These are phyloP conservation scores for Drosophila oshimai DNA, from an alignment of 1,140 invertebrate species.

Conservation along the genomic window DNA sequence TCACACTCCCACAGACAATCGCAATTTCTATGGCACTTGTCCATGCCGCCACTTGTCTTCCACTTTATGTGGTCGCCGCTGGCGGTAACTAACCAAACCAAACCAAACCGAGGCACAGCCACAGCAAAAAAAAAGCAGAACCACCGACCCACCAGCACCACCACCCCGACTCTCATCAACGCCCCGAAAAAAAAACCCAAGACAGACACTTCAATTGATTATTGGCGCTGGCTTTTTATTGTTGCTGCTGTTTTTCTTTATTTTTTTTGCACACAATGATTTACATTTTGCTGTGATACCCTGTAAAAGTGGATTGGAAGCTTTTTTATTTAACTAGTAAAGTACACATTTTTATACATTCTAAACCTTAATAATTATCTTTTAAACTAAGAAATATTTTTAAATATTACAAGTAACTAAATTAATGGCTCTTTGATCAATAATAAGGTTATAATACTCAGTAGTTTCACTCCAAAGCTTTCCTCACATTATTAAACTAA, in stretches of 20 bases:
- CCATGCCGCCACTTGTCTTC: conserved; percentile 76
- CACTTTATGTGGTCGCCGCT: conserved; percentile 69
- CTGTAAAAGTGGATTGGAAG: background rate
- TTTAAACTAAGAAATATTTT: too few species aligned
- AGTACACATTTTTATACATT: too few species aligned
- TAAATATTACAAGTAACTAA: too few species aligned
- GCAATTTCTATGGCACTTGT: conserved; percentile 77
- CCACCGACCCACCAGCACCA: conserved; percentile 6
- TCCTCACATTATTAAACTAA: too few species aligned
- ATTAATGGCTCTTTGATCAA: too few species aligned
- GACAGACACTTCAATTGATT: conserved; percentile 79
- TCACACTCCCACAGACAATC: conserved; percentile 25
- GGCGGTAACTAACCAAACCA: conserved; percentile 50
- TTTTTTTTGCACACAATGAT: conserved; percentile 58
- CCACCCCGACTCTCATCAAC: conserved; percentile 12
- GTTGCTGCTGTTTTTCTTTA: conserved; percentile 7
- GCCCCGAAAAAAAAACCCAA: conserved; percentile 18
- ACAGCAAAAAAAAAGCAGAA: conserved; percentile 4
- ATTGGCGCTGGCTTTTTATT: conserved; percentile 52
- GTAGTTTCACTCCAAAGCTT: too few species aligned
- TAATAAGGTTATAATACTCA: too few species aligned
- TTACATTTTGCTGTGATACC: conserved; percentile 62
- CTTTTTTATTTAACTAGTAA: background rate
- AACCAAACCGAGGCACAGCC: conserved; percentile 11
- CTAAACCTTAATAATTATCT: too few species aligned